A percentile compares a stretch with the other conserved stretches of the same genome.
Conservation (phyloP, 2,797 vertebrate species). For the Hafferia zeledoni region DNA sequence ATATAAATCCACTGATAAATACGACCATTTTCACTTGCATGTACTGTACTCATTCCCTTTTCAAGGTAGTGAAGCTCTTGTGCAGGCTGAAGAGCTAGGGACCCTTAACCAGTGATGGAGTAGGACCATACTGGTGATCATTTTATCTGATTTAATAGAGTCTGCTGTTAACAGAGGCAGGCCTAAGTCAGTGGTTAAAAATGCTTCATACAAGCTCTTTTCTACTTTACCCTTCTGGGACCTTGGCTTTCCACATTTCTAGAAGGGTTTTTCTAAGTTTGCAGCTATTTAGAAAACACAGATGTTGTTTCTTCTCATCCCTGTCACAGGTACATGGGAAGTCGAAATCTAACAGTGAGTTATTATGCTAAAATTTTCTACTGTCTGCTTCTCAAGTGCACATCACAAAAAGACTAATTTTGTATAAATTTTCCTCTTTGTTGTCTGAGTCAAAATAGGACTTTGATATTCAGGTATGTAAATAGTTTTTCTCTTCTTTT, state of each 20-base stretch:
- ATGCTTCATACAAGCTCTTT: neutral
- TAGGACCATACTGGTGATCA: neutral
- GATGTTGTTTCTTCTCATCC: neutral
- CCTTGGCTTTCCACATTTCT: neutral
- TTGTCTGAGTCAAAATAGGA: neutral
- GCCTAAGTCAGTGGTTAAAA: neutral
- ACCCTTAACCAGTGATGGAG: neutral
- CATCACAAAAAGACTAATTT: conserved; percentile 16
- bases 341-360: neutral
- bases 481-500: neutral
- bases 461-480: neutral
- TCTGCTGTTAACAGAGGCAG: neutral
- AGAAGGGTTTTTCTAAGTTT: neutral
- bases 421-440: neutral
- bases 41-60: neutral
- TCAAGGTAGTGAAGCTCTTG: neutral
- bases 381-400: conserved; percentile 12
- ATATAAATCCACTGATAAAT: neutral
- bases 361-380: conserved; percentile 39
- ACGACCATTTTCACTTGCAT: neutral
- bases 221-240: neutral
- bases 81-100: neutral
- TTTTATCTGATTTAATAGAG: neutral
- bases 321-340: neutral
- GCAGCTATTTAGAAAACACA: conserved; percentile 11